Evolutionary conservation across 2,888 invertebrate genomes (phyloP), one percentile per base, ranked within the genome.

Genomic region (Callyntrura sp.): DNA sequence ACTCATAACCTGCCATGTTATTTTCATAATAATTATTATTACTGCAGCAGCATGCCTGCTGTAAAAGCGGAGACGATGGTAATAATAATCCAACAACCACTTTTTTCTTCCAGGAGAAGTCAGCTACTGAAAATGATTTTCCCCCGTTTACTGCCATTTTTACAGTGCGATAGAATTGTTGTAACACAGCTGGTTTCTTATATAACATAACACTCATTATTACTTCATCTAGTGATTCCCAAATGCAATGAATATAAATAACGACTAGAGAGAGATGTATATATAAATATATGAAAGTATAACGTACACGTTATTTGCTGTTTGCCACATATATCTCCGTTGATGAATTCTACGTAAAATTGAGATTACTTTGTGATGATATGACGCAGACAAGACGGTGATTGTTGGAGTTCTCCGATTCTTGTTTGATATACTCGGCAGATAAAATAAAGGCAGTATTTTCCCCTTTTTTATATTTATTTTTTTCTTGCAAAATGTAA

Each of bases 111-210:
- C 28, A 25, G 23, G n/a, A 78, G 78, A 68, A 45, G n/a, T 57
- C 25, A 55, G 78, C 78, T 78, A 78, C 78, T 82, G 82, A 88
- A 79, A 88, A 73, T 57, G 70, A 88, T 70, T 88, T 83, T 86
- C 48, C 88, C 73, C 70, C 57, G 68, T 81, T 88, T 82, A 82
- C 60, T 82, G 17, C 60, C 82, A 35, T 81, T 73, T 81, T 88
- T 88, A 73, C 57, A 88, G 60, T 79, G 79, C 43, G 68, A 86
- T 79, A 51, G 25, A 68, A 78, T 82, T 70, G 35, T 60, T 23
- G 28, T 45, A 17, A 11, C 88, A 25, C 88, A 88, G 88, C 60
- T 60, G 60, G 82, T 17, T 82, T 12, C 68, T 57, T 55, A 79
- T 48, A 78, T 28, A 28, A n/a, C n/a, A 65, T 4, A 45, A 62